Evolutionary conservation across 1,140 invertebrate species (phyloP).

Genomic region (Argopecten irradians): DNA sequence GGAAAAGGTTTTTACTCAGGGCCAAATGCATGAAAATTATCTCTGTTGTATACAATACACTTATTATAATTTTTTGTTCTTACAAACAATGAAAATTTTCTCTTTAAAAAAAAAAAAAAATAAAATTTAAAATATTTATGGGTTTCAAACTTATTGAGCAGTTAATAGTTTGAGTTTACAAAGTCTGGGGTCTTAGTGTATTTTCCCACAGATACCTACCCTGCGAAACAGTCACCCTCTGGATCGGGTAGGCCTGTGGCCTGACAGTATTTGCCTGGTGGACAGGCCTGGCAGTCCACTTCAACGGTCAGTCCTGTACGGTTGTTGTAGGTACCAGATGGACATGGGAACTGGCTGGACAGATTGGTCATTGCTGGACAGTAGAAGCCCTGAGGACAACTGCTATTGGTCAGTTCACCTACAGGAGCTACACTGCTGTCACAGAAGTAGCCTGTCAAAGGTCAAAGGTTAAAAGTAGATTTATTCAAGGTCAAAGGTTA

Average conservation of each 20-base stretch:
- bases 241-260: conserved; percentile 66
- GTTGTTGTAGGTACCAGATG: conserved; percentile 71
- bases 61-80: not conserved
- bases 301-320: conserved; percentile 52
- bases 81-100: not conserved
- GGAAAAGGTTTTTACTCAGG: too few species aligned
- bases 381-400: conserved; percentile 70
- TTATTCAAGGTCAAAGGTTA: not conserved
- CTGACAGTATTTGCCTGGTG: conserved; percentile 70
- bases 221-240: conserved; percentile 69
- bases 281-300: conserved; percentile 65
- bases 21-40: too few species aligned
- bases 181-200: too few species aligned
- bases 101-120: too few species aligned
- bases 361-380: conserved; percentile 64
- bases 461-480: too few species aligned
- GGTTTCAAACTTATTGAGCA: too few species aligned
- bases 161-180: too few species aligned
- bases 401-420: conserved; percentile 62
- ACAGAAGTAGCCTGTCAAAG: conserved; percentile 72
- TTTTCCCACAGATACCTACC: too few species aligned
- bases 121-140: too few species aligned
- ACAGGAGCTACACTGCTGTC: conserved; percentile 66
- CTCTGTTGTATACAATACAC: not conserved
- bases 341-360: conserved; percentile 69